phyloP scores from a whole-genome alignment of 1,140 invertebrate species.

The silkworm (Bombyx mori) region ASM3026992v2 NC_085113.1:11023501-11024000 shows the following conservation, averaged over 20 bases:
- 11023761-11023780: constrained; percentile 78
- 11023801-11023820: constrained; percentile 93
- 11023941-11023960: too few relatives aligned
- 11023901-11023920: not conserved
- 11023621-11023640: not conserved
- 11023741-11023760: constrained; percentile 85
- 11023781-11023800: constrained; percentile 78
- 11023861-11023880: constrained; percentile 89
- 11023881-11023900: constrained; percentile 86
- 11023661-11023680: constrained; percentile 74
- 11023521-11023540: too few relatives aligned
- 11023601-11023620: too few relatives aligned
- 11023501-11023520: too few relatives aligned
- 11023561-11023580: too few relatives aligned
- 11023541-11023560: too few relatives aligned
- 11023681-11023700: constrained; percentile 76
- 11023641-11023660: constrained; percentile 76
- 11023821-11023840: constrained; percentile 82
- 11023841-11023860: constrained; percentile 81
- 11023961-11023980: too few relatives aligned
- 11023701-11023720: constrained; percentile 88
- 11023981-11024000: too few relatives aligned
- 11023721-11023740: constrained; percentile 81
- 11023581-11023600: too few relatives aligned
- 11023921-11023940: too few relatives aligned